Conservation (phyloP, 2,113 vertebrate species). For the Alethe castanea region DNA sequence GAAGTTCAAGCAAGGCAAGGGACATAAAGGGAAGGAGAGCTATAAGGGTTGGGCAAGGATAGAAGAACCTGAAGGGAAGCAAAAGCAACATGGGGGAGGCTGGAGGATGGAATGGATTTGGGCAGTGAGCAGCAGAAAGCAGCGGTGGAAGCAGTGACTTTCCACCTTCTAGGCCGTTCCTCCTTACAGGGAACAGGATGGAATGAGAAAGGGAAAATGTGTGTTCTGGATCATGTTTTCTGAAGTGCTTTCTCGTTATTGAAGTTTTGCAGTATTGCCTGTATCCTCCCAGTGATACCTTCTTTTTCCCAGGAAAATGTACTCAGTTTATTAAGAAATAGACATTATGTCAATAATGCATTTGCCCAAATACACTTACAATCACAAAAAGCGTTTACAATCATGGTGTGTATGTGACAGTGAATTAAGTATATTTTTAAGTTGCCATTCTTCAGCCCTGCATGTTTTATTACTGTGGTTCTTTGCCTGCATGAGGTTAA, state of each 20-base stretch:
- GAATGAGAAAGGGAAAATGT: neutral
- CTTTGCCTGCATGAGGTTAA: neutral
- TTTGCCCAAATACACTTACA: neutral
- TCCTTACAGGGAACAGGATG: rapidly evolving
- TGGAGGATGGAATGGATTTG: neutral
- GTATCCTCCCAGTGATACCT: neutral
- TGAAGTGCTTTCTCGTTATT: neutral
- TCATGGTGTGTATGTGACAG: neutral
- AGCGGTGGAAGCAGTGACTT: neutral
- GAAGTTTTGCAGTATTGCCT: neutral
- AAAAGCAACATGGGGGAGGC: neutral
- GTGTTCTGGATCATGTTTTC: neutral
- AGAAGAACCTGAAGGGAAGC: neutral
- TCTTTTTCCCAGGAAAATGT: neutral
- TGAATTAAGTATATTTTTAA: neutral
- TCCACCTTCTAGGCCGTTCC: neutral
- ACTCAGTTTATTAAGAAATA: neutral
- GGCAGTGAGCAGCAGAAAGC: rapidly evolving
- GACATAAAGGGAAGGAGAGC: neutral
- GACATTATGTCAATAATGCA: neutral
- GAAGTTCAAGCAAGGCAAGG: neutral
- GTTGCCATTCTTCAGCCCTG: neutral
- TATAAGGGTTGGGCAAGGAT: neutral
- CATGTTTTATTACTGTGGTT: neutral
- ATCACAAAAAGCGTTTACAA: neutral